These are phyloP conservation scores for Phyllopteryx taeniolatus DNA, from an alignment of 2,113 vertebrate species.

Conservation along the genomic window DNA sequence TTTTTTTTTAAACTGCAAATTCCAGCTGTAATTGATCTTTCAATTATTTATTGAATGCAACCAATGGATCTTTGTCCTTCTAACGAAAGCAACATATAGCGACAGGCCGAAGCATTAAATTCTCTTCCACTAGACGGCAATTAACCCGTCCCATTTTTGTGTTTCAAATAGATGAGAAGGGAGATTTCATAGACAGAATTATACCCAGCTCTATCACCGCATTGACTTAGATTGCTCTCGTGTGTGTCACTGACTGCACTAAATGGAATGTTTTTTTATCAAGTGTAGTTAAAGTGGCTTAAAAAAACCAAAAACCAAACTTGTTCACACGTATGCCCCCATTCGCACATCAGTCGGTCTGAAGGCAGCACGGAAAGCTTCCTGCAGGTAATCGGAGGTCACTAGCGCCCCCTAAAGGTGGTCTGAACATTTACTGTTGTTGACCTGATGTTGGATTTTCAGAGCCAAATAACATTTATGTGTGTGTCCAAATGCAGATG, in stretches of 20 bases:
- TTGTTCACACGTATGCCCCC: slow-evolving; percentile 32
- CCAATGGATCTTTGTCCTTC: too few species aligned
- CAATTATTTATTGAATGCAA: too few species aligned
- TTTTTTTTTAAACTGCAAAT: too few species aligned
- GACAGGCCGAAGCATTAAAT: too few species aligned
- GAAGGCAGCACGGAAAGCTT: slow-evolving; percentile 20
- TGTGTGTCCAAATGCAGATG: slow-evolving; percentile 24
- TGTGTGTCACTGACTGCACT: slow-evolving; percentile 35
- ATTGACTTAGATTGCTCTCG: too few species aligned
- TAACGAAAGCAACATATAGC: too few species aligned
- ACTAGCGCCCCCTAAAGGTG: slow-evolving; percentile 61
- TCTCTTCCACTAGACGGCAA: too few species aligned
- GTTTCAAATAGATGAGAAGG: too few species aligned
- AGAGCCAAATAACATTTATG: slow-evolving; percentile 29
- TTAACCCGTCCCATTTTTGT: too few species aligned
- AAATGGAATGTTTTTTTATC: not conserved
- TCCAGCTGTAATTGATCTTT: too few species aligned
- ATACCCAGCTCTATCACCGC: too few species aligned
- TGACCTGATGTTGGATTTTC: slow-evolving; percentile 28
- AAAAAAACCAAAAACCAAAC: slow-evolving; percentile 29
- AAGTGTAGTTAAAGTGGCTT: slow-evolving; percentile 51
- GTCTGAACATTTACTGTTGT: slow-evolving; percentile 6
- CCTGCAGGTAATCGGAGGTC: slow-evolving; percentile 38
- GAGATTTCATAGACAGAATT: too few species aligned
- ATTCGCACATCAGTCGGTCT: slow-evolving; percentile 5